Evolutionary conservation across 2,113 vertebrate species (phyloP), one percentile per base, ranked within the genome.

Genomic region (Anarrhichthys ocellatus): DNA sequence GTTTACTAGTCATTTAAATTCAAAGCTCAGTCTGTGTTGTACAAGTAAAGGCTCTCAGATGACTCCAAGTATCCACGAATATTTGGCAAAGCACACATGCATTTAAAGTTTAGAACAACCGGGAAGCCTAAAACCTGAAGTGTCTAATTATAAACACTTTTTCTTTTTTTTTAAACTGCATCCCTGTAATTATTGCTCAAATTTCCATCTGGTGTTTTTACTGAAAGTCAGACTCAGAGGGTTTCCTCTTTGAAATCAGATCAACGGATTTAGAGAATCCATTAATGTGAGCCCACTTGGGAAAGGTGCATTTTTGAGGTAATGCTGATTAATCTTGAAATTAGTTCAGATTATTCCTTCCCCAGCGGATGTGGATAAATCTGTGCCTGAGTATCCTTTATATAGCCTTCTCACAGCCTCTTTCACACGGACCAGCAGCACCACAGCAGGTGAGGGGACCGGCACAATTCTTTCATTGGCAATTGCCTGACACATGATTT

Each of bases 281-380:
- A 17, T 54, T 81, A 59, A 83, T 61, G 64, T 80, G 61, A 59
- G 38, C 59, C 68, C 82, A 79, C 81, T 71, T 83, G 83, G 81
- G 86, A 89, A 81, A 87, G 86, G 34, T 69, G 59, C 79, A 80
- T 52, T 88, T 90, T 84, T 83, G 72, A 83, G 71, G 82, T 83
- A 86, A 89, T 92, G 67, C 78, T 86, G 81, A 88, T 87, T 90
- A 86, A 91, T 89, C 84, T 85, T 72, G 58, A 89, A 88, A 92
- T 86, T 61, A 87, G 42, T 76, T 80, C 13, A 81, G 72, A 89
- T 86, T 81, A 83, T 77, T 80, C n/a, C 32, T 52, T 84, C 63
- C 76, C 74, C 73, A 46, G 68, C 5, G 8, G 87, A 75, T 48
- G 44, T 20, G 62, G 65, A 80, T 81, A 69, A 78, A 91, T 73